Evolutionary conservation across 2,797 vertebrate species (phyloP).

Genomic region (Taeniopygia guttata): DNA sequence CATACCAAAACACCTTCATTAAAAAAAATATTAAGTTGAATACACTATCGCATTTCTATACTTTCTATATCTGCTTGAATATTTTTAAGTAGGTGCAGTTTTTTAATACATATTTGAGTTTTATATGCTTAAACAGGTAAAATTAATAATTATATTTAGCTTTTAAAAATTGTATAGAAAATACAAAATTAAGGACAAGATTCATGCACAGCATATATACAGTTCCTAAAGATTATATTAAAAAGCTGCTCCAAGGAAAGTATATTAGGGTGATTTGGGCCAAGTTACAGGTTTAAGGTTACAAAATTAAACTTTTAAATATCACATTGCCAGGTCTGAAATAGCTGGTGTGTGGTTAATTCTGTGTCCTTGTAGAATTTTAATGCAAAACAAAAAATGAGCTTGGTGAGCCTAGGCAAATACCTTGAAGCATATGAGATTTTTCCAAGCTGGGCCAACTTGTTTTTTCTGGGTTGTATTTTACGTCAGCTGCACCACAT

Average conservation of each 20-base stretch:
- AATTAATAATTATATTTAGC: not conserved
- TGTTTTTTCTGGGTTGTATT: slow-evolving; percentile 7
- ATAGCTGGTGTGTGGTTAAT: not conserved
- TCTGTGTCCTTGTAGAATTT: slow-evolving; percentile 13
- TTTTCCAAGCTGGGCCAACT: not conserved
- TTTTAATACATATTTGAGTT: not conserved
- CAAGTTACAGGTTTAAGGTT: not conserved
- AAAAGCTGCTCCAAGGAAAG: not conserved
- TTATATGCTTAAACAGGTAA: not conserved
- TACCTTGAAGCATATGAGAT: slow-evolving; percentile 22
- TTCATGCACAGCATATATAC: not conserved
- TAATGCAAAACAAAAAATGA: slow-evolving; percentile 38
- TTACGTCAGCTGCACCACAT: not conserved
- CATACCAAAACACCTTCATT: not conserved
- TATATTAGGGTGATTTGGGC: not conserved
- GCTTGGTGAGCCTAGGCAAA: slow-evolving; percentile 26
- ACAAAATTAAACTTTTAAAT: slow-evolving; percentile 22
- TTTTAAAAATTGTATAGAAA: not conserved
- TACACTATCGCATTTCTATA: not conserved
- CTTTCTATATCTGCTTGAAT: not conserved
- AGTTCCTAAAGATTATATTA: not conserved
- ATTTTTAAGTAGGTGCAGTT: not conserved
- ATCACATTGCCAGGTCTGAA: not conserved
- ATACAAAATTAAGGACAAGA: not conserved
- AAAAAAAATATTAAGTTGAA: not conserved